Conservation (phyloP, 2,888 invertebrate species). For the Epirrita christyi region DNA sequence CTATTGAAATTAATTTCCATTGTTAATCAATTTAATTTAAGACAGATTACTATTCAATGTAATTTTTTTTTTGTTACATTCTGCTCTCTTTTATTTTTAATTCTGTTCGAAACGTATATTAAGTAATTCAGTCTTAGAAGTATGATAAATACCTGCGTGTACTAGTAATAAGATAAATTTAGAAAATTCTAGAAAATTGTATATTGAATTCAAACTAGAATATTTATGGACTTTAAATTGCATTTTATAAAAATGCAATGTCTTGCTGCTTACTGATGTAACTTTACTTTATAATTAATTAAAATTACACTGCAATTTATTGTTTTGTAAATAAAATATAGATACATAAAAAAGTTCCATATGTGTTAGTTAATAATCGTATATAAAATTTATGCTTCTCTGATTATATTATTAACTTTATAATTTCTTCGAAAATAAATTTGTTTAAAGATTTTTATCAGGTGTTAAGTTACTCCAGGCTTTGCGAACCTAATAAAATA, state of each 20-base stretch:
- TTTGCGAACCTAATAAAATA: slow-evolving; percentile 13
- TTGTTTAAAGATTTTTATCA: not conserved
- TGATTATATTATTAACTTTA: not conserved
- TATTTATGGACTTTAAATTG: slow-evolving; percentile 10
- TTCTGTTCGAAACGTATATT: too few relatives aligned
- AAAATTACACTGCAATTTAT: not conserved
- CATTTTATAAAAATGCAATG: slow-evolving; percentile 24
- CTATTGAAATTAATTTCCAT: too few relatives aligned
- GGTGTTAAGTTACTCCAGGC: slow-evolving; percentile 2
- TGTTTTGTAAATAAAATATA: not conserved
- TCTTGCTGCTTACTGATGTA: not conserved
- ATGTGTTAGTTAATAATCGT: not conserved
- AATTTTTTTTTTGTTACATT: too few relatives aligned
- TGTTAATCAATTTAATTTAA: too few relatives aligned
- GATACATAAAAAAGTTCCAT: not conserved
- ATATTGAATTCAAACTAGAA: not conserved
- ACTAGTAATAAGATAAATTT: too few relatives aligned
- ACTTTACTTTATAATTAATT: not conserved
- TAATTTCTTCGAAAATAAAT: not conserved
- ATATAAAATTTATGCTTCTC: not conserved
- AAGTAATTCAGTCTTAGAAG: too few relatives aligned
- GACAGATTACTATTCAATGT: too few relatives aligned
- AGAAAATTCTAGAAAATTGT: slow-evolving; percentile 15
- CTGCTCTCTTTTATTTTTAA: too few relatives aligned
- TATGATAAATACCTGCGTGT: too few relatives aligned